Percentiles rank a stretch among this genome's conserved stretches.
Evolutionary conservation across 2,797 vertebrate genomes (phyloP).

Genomic region (Caiman crocodilus): DNA sequence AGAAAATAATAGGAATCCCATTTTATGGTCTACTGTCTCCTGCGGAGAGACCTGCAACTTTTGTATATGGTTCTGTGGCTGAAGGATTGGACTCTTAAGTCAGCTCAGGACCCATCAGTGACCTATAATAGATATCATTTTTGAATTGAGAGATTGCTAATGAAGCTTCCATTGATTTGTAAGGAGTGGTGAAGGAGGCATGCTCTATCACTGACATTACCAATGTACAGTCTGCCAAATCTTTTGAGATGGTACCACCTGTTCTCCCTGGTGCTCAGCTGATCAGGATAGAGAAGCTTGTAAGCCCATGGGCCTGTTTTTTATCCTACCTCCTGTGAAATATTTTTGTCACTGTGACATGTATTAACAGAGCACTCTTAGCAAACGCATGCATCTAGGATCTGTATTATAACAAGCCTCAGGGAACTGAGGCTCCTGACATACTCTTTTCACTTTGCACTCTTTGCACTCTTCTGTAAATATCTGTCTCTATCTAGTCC

Average conservation of each 20-base stretch:
- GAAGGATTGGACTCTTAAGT: too few relatives aligned
- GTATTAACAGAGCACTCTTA: not conserved
- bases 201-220: not conserved
- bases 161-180: not conserved
- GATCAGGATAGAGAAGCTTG: not conserved
- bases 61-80: too few relatives aligned
- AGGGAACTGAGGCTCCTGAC: not conserved
- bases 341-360: not conserved
- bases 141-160: too few relatives aligned
- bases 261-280: not conserved
- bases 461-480: not conserved
- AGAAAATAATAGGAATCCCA: too few relatives aligned
- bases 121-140: too few relatives aligned
- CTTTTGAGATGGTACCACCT: not conserved
- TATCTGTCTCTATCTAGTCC: not conserved
- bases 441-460: not conserved
- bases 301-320: not conserved
- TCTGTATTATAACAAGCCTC: not conserved
- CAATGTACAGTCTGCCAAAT: not conserved
- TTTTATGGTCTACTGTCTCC: too few relatives aligned
- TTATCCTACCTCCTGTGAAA: not conserved
- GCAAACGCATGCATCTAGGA: not conserved
- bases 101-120: too few relatives aligned
- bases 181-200: not conserved
- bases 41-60: too few relatives aligned